These are phyloP conservation scores for Diadegma fenestrale DNA, from an alignment of 2,888 invertebrate species.

Conservation along the genomic window DNA sequence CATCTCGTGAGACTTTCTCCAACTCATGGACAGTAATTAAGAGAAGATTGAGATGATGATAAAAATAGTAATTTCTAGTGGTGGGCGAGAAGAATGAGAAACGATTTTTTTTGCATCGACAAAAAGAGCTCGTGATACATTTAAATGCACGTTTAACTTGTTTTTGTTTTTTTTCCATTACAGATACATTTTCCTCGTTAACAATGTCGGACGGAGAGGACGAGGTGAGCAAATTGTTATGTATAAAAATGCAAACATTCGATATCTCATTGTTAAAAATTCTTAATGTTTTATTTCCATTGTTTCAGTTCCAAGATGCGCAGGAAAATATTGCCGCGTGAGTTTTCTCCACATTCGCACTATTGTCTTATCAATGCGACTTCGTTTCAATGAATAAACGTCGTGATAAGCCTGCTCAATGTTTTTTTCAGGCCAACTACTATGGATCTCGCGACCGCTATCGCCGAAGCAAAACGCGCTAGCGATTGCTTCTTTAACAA, in stretches of 20 bases:
- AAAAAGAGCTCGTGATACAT: not conserved
- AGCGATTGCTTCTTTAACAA: conserved; percentile 97
- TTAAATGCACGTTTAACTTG: not conserved
- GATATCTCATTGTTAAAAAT: not conserved
- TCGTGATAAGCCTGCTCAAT: not conserved
- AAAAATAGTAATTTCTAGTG: conserved; percentile 7
- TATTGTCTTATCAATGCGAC: conserved; percentile 8
- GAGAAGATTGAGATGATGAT: conserved; percentile 20
- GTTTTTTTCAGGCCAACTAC: conserved; percentile 81
- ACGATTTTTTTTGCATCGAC: conserved; percentile 10
- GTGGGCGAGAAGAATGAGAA: not conserved
- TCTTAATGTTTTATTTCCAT: not conserved
- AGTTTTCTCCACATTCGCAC: conserved; percentile 75
- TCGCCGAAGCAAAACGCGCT: conserved; percentile 92
- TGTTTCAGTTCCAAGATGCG: conserved; percentile 86
- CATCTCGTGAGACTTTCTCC: conserved; percentile 62
- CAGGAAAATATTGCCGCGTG: conserved; percentile 84
- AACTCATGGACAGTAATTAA: not conserved
- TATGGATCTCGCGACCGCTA: conserved; percentile 89
- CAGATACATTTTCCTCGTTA: conserved; percentile 58
- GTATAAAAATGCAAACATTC: conserved; percentile 7
- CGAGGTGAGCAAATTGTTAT: conserved; percentile 75
- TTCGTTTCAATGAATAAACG: conserved; percentile 1
- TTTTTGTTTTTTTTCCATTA: conserved; percentile 56
- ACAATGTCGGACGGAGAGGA: conserved; percentile 83